Evolutionary conservation across 1,140 invertebrate species (phyloP).

Genomic region (Ridgeia piscesae): DNA sequence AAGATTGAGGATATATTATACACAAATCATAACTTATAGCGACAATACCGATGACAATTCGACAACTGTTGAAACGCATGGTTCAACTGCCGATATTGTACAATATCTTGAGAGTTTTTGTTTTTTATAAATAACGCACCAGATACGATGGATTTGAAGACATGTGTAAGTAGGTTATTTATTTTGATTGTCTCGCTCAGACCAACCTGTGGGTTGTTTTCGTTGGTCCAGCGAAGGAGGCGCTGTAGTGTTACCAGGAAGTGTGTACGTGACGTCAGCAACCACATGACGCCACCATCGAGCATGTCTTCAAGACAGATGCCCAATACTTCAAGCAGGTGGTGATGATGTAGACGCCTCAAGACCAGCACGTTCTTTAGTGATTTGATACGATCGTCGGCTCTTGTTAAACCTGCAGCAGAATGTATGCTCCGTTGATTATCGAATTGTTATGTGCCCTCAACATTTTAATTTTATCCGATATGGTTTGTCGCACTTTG

Average conservation of each 20-base stretch:
- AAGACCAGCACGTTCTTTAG: background rate
- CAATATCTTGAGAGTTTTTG: background rate
- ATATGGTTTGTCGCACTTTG: background rate
- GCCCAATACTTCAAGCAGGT: background rate
- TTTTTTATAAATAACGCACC: background rate
- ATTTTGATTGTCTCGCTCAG: background rate
- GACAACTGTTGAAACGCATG: no score
- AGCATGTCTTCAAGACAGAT: background rate
- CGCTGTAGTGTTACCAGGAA: slow-evolving; percentile 11
- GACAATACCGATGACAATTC: no score
- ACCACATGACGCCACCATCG: background rate
- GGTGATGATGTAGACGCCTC: background rate
- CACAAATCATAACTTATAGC: no score
- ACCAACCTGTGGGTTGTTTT: slow-evolving; percentile 12
- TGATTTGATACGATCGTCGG: background rate
- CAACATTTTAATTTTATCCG: background rate
- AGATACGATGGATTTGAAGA: background rate
- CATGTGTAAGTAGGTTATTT: background rate
- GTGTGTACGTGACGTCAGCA: slow-evolving; percentile 10
- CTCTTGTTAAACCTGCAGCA: background rate
- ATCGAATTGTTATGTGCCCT: background rate
- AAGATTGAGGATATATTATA: no score
- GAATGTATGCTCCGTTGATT: background rate
- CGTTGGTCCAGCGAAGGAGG: slow-evolving; percentile 6
- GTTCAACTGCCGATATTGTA: background rate